Evolutionary conservation across 2,113 vertebrate genomes (phyloP).

Genomic region (Gobiocypris rarus): DNA sequence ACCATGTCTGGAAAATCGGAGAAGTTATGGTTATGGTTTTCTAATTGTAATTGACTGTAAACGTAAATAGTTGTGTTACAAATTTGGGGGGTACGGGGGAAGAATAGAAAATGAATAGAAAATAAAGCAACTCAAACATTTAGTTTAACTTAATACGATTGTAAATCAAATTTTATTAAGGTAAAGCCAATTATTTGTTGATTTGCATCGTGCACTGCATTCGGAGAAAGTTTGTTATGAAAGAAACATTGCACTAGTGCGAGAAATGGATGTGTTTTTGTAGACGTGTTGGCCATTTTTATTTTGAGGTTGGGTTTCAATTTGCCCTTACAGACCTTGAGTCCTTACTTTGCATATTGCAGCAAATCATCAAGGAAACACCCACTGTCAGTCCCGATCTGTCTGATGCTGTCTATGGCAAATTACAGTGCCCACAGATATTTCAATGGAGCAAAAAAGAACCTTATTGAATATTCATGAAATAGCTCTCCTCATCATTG

Average conservation of each 20-base stretch:
- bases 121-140: background rate
- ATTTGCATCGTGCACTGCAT: background rate
- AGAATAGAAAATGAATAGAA: background rate
- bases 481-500: conserved; percentile 9
- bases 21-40: background rate
- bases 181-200: background rate
- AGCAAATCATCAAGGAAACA: background rate
- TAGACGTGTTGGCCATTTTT: conserved; percentile 4
- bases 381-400: conserved; percentile 35
- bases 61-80: background rate
- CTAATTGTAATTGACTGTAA: background rate
- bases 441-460: conserved; percentile 60
- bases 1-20: background rate
- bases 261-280: background rate
- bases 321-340: conserved; percentile 37
- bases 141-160: background rate
- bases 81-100: background rate
- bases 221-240: background rate
- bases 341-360: conserved; percentile 8
- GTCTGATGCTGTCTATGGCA: background rate
- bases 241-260: background rate
- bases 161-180: background rate
- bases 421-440: background rate
- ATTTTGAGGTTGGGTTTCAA: conserved; percentile 17
- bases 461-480: conserved; percentile 27